Evolutionary conservation across 2,113 vertebrate species (phyloP), one percentile per base, ranked within the genome.

Genomic region (Electrona antarctica): DNA sequence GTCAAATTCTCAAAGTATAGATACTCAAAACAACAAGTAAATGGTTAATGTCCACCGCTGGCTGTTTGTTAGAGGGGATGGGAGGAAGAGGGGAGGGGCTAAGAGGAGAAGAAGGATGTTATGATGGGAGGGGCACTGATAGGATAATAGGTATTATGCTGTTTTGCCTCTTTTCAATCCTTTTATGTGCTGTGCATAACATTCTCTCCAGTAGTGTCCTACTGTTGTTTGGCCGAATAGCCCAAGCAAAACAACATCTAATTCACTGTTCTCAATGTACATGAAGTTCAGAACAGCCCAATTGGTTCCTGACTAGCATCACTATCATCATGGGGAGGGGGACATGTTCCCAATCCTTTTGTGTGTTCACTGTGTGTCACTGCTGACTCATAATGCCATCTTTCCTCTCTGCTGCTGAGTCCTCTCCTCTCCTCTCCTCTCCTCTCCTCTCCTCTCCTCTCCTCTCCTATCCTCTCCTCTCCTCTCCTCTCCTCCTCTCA

Each of bases 291-390:
- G 33, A 6, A 41, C 33, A 21, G 21, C 33, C 33, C 33, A 41
- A 41, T 41, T 41, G 33, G 33, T 4, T 41, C 33, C 33, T 41
- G 33, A 41, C 33, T 41, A 6, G 3, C 33, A 41, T 4, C 33
- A 41, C 33, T 6, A 41, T 41, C 33, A 41, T 33, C 29, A 33
- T 33, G 2, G 2, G 4, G 29, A 2, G 2, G 29, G 29, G 29
- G 29, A 87, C 84, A 80, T 90, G 84, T 86, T 91, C 76, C 59
- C 77, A 71, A 83, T 86, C 58, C 33, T 73, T 49, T 63, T 48
- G 55, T 72, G 33, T 55, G 56, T 66, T 13, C 57, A 81, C 62
- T 69, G 77, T 67, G 67, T 73, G 67, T 86, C 64, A 73, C 81
- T 67, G 85, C 72, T 69, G 70, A 89, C 88, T 84, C 80, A 82